Percentiles rank a stretch among this genome's conserved stretches.
These are phyloP conservation scores for Melanotaenia boesemani DNA, from an alignment of 2,797 vertebrate genomes.

Conservation along the genomic window DNA sequence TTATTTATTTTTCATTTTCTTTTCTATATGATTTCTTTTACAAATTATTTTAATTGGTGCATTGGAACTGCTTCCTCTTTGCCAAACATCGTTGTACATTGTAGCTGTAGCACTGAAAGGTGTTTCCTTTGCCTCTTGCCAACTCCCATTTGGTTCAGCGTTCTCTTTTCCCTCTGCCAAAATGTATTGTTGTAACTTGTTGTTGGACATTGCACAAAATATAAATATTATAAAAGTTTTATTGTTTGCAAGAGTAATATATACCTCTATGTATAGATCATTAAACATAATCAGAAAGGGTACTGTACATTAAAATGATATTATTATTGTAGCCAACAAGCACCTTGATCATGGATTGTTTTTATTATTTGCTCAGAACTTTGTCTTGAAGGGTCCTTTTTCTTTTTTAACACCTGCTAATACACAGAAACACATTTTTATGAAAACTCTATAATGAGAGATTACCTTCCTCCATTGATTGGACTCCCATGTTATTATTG, in stretches of 20 bases:
- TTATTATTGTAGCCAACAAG: conserved; percentile 66
- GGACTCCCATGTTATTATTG: background rate
- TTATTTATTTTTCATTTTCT: conserved; percentile 72
- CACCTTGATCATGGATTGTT: conserved; percentile 63
- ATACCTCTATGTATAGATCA: conserved; percentile 77
- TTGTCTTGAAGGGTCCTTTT: conserved; percentile 42
- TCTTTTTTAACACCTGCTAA: conserved; percentile 52
- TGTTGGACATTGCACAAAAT: conserved; percentile 73
- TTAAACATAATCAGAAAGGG: conserved; percentile 65
- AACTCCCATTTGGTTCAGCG: conserved; percentile 39
- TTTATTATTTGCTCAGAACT: conserved; percentile 58
- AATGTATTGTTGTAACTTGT: conserved; percentile 60
- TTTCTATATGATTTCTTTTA: conserved; percentile 78
- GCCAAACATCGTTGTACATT: conserved; percentile 72
- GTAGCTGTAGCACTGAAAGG: conserved; percentile 56
- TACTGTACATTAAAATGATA: conserved; percentile 71
- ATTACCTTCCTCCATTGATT: conserved; percentile 8
- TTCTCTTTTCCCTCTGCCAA: conserved; percentile 57
- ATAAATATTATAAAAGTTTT: conserved; percentile 68
- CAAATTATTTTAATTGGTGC: conserved; percentile 79
- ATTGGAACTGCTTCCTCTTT: conserved; percentile 64
- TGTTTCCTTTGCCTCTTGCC: conserved; percentile 9
- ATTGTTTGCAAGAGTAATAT: conserved; percentile 79
- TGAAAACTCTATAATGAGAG: conserved; percentile 10
- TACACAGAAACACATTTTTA: conserved; percentile 11